Evolutionary conservation across 2,888 invertebrate species (phyloP).

Genomic region (Cephus spinipes): DNA sequence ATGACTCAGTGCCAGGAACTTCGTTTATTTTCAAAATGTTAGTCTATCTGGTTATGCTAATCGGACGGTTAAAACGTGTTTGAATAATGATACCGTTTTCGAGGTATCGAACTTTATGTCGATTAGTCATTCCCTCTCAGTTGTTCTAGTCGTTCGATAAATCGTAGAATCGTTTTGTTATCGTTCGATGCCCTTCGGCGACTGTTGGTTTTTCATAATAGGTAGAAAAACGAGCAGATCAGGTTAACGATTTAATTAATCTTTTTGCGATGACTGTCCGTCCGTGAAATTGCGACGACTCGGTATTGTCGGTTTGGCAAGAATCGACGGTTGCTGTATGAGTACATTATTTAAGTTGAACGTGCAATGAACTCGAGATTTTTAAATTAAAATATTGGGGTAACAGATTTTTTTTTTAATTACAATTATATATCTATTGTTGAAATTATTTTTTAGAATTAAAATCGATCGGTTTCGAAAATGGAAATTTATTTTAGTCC

Average conservation of each 20-base stretch:
- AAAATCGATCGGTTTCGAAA: neutral
- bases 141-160: too few relatives aligned
- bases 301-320: neutral
- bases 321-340: neutral
- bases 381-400: neutral
- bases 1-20: neutral
- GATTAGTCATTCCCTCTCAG: neutral
- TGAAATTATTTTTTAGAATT: neutral
- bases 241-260: neutral
- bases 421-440: neutral
- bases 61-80: neutral
- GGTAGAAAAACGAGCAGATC: neutral
- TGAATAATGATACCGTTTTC: neutral
- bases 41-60: neutral
- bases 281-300: neutral
- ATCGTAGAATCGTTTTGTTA: too few relatives aligned
- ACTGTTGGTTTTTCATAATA: neutral
- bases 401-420: neutral
- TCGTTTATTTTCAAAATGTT: neutral
- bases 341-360: neutral
- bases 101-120: neutral
- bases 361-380: neutral
- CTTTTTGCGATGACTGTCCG: neutral
- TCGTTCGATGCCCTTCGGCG: neutral
- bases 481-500: neutral